Conservation (phyloP, 2,113 vertebrate species). For the Carlito syrichta region DNA sequence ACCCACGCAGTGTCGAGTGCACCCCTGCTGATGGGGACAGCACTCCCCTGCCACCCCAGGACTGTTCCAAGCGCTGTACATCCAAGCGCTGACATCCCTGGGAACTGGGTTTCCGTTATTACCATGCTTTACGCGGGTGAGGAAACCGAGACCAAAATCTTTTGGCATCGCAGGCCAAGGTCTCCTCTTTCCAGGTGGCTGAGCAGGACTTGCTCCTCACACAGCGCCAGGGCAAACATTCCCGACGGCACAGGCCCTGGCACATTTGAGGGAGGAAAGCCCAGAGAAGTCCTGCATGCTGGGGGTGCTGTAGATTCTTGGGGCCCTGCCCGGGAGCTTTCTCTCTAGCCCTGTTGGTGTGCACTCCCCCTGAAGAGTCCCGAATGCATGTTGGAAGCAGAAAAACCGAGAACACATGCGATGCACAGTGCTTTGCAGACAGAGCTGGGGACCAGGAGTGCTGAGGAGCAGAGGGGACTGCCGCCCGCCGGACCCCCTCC, state of each 20-base stretch:
- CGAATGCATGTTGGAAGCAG: background rate
- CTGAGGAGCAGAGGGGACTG: background rate
- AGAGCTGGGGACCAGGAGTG: background rate
- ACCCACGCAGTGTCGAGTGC: no score
- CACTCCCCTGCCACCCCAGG: no score
- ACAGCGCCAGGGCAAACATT: fast-evolving
- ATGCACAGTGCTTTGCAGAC: no score
- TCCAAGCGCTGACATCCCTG: background rate
- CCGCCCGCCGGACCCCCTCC: background rate
- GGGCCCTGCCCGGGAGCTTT: background rate
- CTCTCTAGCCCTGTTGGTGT: background rate
- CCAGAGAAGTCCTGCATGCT: no score
- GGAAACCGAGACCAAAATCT: background rate
- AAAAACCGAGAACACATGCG: background rate
- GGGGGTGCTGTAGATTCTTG: background rate
- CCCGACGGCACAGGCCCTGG: fast-evolving
- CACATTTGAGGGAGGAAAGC: background rate
- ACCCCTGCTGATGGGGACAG: no score
- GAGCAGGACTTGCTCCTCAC: background rate
- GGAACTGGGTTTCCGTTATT: no score
- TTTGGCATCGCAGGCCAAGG: background rate
- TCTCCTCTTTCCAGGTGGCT: background rate
- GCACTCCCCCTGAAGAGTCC: background rate
- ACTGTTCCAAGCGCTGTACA: background rate
- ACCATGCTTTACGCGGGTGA: background rate